phyloP scores from a whole-genome alignment of 1,140 invertebrate genomes.

The Frieseomelitta varia region DNA sequence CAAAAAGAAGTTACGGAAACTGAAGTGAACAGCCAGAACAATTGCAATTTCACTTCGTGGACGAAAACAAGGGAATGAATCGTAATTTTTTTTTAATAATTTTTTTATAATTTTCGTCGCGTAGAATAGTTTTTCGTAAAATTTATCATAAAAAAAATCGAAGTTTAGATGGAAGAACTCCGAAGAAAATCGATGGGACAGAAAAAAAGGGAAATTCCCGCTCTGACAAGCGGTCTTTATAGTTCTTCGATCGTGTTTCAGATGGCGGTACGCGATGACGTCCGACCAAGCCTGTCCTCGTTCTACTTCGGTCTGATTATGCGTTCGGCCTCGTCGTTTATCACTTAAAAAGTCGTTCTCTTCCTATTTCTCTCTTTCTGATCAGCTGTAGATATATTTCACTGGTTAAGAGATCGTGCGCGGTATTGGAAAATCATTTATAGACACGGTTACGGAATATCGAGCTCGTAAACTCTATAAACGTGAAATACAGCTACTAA shows the following conservation, averaged over 20 bases:
- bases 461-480: not conserved
- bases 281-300: conserved; percentile 21
- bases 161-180: not conserved
- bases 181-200: conserved; percentile 16
- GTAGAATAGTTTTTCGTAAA: too few relatives aligned
- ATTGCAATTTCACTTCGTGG: too few relatives aligned
- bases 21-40: not conserved
- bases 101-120: not conserved
- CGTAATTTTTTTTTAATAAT: too few relatives aligned
- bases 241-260: conserved; percentile 47
- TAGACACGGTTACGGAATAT: conserved; percentile 1
- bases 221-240: conserved; percentile 18
- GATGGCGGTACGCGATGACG: conserved; percentile 54
- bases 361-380: not conserved
- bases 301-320: conserved; percentile 19
- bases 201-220: not conserved
- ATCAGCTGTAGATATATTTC: not conserved
- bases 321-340: not conserved
- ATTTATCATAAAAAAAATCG: not conserved
- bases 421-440: conserved; percentile 38
- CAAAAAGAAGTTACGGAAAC: not conserved
- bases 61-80: too few relatives aligned
- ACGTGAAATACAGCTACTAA: not conserved
- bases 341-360: not conserved
- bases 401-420: too few relatives aligned